These are phyloP conservation scores for Aphrophora alni DNA, from an alignment of 2,888 invertebrate species.

Conservation along the genomic window DNA sequence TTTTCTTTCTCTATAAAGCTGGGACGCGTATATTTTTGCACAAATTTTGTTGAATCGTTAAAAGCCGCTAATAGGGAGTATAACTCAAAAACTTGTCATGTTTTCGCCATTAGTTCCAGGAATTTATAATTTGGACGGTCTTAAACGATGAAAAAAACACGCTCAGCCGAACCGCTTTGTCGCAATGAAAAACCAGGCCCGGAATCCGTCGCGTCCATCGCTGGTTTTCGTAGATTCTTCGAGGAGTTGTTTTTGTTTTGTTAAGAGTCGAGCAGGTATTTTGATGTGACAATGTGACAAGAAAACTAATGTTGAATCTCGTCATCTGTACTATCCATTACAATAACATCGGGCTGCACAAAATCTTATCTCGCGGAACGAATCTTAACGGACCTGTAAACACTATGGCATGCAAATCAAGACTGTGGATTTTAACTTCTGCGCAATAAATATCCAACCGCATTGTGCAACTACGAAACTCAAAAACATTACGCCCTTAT, in stretches of 20 bases:
- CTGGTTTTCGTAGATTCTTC: slow-evolving; percentile 27
- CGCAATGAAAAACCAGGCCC: slow-evolving; percentile 29
- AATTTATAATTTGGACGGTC: slow-evolving; percentile 41
- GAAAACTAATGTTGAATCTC: slow-evolving; percentile 40
- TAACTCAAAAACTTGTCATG: slow-evolving; percentile 46
- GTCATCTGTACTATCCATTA: slow-evolving; percentile 32
- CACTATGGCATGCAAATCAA: slow-evolving; percentile 32
- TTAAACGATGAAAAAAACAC: slow-evolving; percentile 37
- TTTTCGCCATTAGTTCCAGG: slow-evolving; percentile 38
- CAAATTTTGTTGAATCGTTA: slow-evolving; percentile 39
- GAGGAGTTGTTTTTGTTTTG: slow-evolving; percentile 37
- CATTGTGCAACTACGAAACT: not conserved
- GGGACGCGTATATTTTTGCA: slow-evolving; percentile 39
- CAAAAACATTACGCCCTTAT: not conserved
- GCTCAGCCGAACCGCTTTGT: slow-evolving; percentile 27
- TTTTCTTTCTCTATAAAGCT: slow-evolving; percentile 27
- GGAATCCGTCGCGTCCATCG: slow-evolving; percentile 12
- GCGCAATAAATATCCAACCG: not conserved
- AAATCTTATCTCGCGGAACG: too few species aligned
- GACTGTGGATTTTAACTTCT: not conserved
- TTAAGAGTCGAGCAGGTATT: slow-evolving; percentile 39
- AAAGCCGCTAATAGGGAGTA: slow-evolving; percentile 44
- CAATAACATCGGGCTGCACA: not conserved
- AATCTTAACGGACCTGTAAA: slow-evolving; percentile 9
- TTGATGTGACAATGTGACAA: slow-evolving; percentile 43